phyloP scores from a whole-genome alignment of 2,113 vertebrate genomes.

The Galeopterus variegatus region DNA sequence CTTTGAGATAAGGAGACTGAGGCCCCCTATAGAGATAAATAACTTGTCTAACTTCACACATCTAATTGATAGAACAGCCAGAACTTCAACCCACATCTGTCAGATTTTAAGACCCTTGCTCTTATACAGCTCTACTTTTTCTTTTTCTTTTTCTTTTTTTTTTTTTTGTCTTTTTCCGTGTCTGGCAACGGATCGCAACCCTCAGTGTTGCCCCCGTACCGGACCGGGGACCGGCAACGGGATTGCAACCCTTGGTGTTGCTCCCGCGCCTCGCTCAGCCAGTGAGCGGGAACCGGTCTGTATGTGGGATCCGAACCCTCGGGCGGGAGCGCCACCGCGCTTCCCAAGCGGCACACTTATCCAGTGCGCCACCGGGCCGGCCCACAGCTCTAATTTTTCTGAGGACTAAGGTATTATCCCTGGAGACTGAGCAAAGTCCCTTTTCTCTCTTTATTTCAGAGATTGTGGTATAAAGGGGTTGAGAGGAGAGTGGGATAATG shows the following conservation, averaged over 20 bases:
- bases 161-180: too few species aligned
- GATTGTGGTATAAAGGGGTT: conserved; percentile 27
- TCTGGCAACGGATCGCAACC: too few species aligned
- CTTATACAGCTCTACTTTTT: neutral
- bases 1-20: conserved; percentile 44
- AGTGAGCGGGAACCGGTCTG: too few species aligned
- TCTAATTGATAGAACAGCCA: neutral
- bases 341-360: too few species aligned
- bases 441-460: conserved; percentile 50
- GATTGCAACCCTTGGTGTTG: too few species aligned
- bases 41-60: neutral
- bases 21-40: neutral
- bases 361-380: too few species aligned
- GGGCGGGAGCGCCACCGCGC: too few species aligned
- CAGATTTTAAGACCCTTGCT: neutral
- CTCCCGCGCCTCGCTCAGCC: too few species aligned
- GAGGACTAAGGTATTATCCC: neutral
- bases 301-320: too few species aligned
- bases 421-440: neutral
- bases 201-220: too few species aligned
- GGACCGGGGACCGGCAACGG: too few species aligned
- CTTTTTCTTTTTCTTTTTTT: too few species aligned
- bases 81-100: neutral
- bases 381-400: conserved; percentile 24
- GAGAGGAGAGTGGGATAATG: neutral